A percentile compares a stretch with the other conserved stretches of the same genome.
Conservation (phyloP, 1,140 invertebrate species). For the Drosophila orena region DNA sequence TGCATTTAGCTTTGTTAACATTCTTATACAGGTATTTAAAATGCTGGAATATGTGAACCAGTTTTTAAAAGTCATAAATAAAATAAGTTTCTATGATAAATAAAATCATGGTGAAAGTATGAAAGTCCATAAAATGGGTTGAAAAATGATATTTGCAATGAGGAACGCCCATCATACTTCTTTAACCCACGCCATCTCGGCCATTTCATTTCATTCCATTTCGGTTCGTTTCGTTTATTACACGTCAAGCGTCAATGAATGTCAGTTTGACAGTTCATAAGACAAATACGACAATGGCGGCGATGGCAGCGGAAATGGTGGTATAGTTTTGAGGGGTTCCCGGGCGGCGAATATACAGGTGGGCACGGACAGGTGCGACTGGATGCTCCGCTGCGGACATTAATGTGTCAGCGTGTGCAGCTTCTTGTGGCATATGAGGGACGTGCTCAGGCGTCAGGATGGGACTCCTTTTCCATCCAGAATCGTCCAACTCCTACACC, state of each 20-base stretch:
- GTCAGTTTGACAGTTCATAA: slow-evolving; percentile 78
- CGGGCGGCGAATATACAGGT: not conserved
- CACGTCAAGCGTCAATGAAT: slow-evolving; percentile 77
- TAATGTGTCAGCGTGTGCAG: slow-evolving; percentile 59
- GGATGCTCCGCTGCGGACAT: slow-evolving; percentile 59
- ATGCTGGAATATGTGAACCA: too few relatives aligned
- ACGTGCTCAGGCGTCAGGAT: slow-evolving; percentile 38
- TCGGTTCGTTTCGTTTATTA: slow-evolving; percentile 68
- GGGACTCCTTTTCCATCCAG: slow-evolving; percentile 4
- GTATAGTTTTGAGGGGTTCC: slow-evolving; percentile 35
- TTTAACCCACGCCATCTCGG: slow-evolving; percentile 4
- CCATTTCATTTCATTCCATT: slow-evolving; percentile 42
- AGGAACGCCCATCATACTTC: not conserved
- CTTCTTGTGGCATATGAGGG: slow-evolving; percentile 52
- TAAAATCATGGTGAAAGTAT: slow-evolving; percentile 27
- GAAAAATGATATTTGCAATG: slow-evolving; percentile 59
- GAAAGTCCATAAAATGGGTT: slow-evolving; percentile 35
- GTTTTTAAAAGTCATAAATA: slow-evolving; percentile 6
- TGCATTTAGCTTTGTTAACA: too few relatives aligned
- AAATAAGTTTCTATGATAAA: slow-evolving; percentile 44
- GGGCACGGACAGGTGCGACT: slow-evolving; percentile 41
- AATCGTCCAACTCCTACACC: too few relatives aligned
- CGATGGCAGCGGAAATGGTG: not conserved
- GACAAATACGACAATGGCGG: slow-evolving; percentile 70
- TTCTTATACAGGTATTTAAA: too few relatives aligned